Evolutionary conservation across 2,888 invertebrate species (phyloP).

Genomic region (Cheilosia variabilis): DNA sequence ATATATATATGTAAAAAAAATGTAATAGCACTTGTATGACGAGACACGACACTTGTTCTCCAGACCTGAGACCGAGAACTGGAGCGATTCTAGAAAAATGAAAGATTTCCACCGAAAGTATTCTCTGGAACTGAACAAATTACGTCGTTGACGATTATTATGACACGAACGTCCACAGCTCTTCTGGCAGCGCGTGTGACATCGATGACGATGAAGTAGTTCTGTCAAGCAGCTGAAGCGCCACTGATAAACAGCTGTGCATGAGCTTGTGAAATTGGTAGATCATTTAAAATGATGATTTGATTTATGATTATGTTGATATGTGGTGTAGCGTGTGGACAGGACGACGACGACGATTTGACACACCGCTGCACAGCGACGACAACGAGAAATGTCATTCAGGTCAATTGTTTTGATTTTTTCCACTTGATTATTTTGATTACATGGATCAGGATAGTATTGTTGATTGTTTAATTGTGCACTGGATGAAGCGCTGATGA

Average conservation of each 20-base stretch:
- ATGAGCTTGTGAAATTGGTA: slow-evolving; percentile 54
- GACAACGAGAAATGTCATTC: slow-evolving; percentile 66
- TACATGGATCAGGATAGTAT: neutral
- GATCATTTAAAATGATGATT: slow-evolving; percentile 57
- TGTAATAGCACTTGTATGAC: neutral
- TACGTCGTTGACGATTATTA: slow-evolving; percentile 33
- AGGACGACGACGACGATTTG: slow-evolving; percentile 23
- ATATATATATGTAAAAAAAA: neutral
- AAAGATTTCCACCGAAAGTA: slow-evolving; percentile 18
- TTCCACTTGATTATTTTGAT: slow-evolving; percentile 34
- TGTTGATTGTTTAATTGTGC: neutral
- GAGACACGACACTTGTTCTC: slow-evolving; percentile 56
- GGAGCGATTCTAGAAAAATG: slow-evolving; percentile 23
- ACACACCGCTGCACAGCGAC: slow-evolving; percentile 2
- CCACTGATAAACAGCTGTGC: slow-evolving; percentile 71
- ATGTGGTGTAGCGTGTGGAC: slow-evolving; percentile 9
- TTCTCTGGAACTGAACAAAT: slow-evolving; percentile 15
- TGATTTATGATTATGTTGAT: slow-evolving; percentile 11
- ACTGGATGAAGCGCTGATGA: neutral
- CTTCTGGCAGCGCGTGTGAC: slow-evolving; percentile 35
- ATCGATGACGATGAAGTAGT: slow-evolving; percentile 45
- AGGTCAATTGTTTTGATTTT: slow-evolving; percentile 75
- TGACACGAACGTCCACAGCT: slow-evolving; percentile 58
- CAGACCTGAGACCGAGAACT: slow-evolving; percentile 9
- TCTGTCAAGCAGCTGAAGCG: slow-evolving; percentile 37